Evolutionary conservation across 2,888 invertebrate genomes (phyloP).

Genomic region (Diabrotica balteata): DNA sequence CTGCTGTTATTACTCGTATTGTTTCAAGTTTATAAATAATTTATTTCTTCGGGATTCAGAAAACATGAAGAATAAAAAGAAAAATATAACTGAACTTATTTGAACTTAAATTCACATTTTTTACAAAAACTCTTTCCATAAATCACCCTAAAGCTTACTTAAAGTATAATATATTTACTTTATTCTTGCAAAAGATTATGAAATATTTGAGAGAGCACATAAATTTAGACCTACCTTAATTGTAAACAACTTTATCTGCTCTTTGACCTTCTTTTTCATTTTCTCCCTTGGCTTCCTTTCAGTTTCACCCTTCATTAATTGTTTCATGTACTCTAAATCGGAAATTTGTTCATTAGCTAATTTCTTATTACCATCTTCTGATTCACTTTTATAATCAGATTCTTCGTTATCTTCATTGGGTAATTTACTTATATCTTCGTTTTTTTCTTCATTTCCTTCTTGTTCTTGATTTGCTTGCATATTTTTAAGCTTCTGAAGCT

Average conservation of each 20-base stretch:
- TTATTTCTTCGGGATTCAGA: too few relatives aligned
- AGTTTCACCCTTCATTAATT: slow-evolving; percentile 61
- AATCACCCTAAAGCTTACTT: too few relatives aligned
- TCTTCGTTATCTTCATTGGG: slow-evolving; percentile 55
- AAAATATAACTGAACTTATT: too few relatives aligned
- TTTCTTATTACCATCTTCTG: slow-evolving; percentile 58
- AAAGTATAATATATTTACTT: too few relatives aligned
- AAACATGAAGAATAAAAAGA: too few relatives aligned
- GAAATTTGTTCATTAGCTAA: slow-evolving; percentile 76
- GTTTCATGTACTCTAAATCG: slow-evolving; percentile 80
- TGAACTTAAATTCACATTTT: too few relatives aligned
- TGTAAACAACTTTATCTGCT: slow-evolving; percentile 63
- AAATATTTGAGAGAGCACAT: too few relatives aligned
- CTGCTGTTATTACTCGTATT: too few relatives aligned
- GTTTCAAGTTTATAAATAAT: too few relatives aligned
- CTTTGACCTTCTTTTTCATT: slow-evolving; percentile 58
- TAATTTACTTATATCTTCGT: slow-evolving; percentile 56
- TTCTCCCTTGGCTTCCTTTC: slow-evolving; percentile 52
- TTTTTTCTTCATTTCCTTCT: slow-evolving; percentile 40
- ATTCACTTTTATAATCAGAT: slow-evolving; percentile 44
- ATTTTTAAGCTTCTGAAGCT: slow-evolving; percentile 42
- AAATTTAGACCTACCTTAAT: slow-evolving; percentile 63
- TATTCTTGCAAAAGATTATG: too few relatives aligned
- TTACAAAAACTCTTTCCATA: too few relatives aligned
- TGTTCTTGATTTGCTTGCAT: slow-evolving; percentile 15